Evolutionary conservation across 2,113 vertebrate genomes (phyloP).

Genomic region (zebrafish (Danio rerio)): DNA sequence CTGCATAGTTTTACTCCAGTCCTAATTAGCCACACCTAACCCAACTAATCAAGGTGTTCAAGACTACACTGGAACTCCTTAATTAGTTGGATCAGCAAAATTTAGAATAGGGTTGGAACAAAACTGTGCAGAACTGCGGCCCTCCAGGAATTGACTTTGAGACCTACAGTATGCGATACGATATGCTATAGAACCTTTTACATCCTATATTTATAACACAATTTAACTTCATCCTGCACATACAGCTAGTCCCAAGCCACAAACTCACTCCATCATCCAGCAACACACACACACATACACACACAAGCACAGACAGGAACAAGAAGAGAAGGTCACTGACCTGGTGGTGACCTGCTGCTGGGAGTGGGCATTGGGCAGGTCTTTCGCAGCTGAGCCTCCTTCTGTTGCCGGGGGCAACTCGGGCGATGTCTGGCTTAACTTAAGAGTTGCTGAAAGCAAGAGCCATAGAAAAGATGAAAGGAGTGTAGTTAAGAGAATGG

Average conservation of each 20-base stretch:
- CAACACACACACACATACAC: conserved; percentile 37
- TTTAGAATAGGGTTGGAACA: too few relatives aligned
- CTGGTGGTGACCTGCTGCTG: conserved; percentile 86
- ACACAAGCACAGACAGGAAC: not conserved
- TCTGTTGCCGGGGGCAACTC: conserved; percentile 82
- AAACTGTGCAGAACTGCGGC: too few relatives aligned
- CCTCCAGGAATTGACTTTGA: too few relatives aligned
- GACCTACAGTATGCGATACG: too few relatives aligned
- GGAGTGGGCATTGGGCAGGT: conserved; percentile 84
- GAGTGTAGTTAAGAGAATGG: conserved; percentile 1
- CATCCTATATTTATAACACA: too few relatives aligned
- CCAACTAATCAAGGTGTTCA: too few relatives aligned
- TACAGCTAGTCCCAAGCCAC: not conserved
- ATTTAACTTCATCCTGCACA: not conserved
- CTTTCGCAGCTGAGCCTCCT: conserved; percentile 72
- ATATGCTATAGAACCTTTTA: too few relatives aligned
- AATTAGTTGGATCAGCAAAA: too few relatives aligned
- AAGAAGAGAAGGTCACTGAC: conserved; percentile 62
- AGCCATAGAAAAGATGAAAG: conserved; percentile 2
- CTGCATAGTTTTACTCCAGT: too few relatives aligned
- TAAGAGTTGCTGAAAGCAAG: conserved; percentile 75
- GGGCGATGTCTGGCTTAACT: conserved; percentile 89
- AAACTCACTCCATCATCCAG: conserved; percentile 1
- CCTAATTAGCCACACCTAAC: too few relatives aligned
- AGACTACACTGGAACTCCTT: too few relatives aligned